phyloP scores from a whole-genome alignment of 2,113 vertebrate species.

The Petrocephalus microphthalmus region DNA sequence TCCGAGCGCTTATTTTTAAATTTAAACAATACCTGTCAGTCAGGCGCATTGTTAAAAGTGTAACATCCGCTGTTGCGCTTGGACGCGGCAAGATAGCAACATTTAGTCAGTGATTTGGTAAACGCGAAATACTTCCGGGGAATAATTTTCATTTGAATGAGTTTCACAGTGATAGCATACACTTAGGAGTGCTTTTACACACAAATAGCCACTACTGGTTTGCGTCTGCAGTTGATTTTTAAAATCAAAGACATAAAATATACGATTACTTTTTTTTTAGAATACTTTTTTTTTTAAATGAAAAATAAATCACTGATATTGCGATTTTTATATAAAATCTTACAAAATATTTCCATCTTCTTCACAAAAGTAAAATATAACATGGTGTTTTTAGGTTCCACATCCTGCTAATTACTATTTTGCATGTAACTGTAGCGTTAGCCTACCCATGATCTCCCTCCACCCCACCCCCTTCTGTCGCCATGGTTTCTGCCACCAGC shows the following conservation, averaged over 20 bases:
- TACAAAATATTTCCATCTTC: background rate
- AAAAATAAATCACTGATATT: background rate
- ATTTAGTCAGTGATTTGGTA: slow-evolving; percentile 2
- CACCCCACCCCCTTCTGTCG: background rate
- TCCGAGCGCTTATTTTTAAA: slow-evolving; percentile 15
- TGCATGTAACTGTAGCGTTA: background rate
- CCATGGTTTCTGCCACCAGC: slow-evolving; percentile 17
- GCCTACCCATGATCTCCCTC: background rate
- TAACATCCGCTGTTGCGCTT: background rate
- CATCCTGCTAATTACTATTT: background rate
- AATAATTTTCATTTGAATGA: slow-evolving; percentile 9
- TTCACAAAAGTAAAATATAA: background rate
- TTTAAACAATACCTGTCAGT: slow-evolving; percentile 12
- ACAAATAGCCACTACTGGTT: background rate
- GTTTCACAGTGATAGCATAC: background rate
- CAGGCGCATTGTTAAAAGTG: background rate
- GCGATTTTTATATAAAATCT: background rate
- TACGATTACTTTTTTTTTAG: background rate
- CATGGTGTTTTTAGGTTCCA: background rate
- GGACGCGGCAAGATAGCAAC: background rate
- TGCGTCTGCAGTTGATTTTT: background rate
- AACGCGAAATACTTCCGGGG: background rate
- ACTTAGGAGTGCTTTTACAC: background rate
- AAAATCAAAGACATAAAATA: background rate
- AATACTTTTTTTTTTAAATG: background rate